Percentiles rank a stretch among this genome's conserved stretches.
phyloP scores from a whole-genome alignment of 1,140 invertebrate genomes.

The Ceratina australensis region DNA sequence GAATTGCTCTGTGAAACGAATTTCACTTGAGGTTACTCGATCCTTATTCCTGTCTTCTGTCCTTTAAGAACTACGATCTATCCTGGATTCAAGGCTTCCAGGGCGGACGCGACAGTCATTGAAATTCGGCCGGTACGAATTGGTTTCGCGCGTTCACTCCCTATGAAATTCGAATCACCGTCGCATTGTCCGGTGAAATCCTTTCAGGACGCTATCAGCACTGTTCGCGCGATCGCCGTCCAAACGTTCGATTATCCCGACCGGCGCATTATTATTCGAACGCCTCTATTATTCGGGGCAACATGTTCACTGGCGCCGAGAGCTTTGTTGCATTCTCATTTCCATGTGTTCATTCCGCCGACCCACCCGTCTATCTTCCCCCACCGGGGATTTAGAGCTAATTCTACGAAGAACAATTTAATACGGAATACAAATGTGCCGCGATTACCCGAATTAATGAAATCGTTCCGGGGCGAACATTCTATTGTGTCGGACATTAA shows the following conservation, averaged over 20 bases:
- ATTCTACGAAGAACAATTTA: conserved; percentile 17
- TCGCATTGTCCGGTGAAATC: conserved; percentile 23
- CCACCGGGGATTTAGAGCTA: background rate
- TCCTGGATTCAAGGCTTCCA: background rate
- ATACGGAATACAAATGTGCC: background rate
- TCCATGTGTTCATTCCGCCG: background rate
- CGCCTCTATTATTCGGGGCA: conserved; percentile 21
- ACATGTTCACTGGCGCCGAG: background rate
- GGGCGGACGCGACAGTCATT: background rate
- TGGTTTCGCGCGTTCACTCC: background rate
- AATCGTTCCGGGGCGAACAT: background rate
- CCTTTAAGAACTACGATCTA: too few species aligned
- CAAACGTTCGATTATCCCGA: conserved; percentile 17
- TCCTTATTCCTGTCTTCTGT: too few species aligned
- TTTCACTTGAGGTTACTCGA: too few species aligned
- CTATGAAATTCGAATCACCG: conserved; percentile 11
- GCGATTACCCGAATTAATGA: background rate
- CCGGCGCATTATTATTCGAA: conserved; percentile 19
- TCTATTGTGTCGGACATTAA: background rate
- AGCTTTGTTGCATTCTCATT: conserved; percentile 24
- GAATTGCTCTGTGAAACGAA: too few species aligned
- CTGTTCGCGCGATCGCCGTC: conserved; percentile 17
- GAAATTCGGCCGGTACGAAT: conserved; percentile 11
- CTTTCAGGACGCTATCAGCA: conserved; percentile 3
- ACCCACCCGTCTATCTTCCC: too few species aligned